Percentiles rank a stretch among this genome's conserved stretches.
Conservation (phyloP, 1,140 invertebrate species). For the Protaetia brevitarsis region DNA sequence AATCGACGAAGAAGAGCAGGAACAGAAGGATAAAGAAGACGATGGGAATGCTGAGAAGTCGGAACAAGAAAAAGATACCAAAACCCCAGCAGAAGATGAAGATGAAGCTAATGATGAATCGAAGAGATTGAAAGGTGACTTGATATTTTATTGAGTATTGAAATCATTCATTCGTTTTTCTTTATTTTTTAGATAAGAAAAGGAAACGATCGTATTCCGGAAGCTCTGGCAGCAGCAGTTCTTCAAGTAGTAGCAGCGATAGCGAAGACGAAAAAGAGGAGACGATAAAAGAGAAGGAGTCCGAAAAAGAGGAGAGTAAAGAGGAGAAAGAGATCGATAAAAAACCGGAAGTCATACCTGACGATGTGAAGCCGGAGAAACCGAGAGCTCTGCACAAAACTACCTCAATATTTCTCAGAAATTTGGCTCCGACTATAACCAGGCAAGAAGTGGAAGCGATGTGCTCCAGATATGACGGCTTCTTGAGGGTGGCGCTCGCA, state of each 20-base stretch:
- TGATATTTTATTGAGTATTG: neutral
- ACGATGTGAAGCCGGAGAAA: conserved; percentile 61
- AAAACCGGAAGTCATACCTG: conserved; percentile 42
- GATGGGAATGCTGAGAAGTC: conserved; percentile 46
- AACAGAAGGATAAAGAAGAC: conserved; percentile 38
- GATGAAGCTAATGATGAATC: conserved; percentile 26
- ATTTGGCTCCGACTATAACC: conserved; percentile 92
- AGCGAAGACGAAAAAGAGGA: conserved; percentile 45
- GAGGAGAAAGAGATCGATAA: conserved; percentile 40
- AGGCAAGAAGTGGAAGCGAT: conserved; percentile 84
- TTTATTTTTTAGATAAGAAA: conserved; percentile 36
- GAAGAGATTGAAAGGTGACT: conserved; percentile 19
- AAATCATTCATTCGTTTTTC: neutral
- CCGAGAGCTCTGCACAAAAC: conserved; percentile 83
- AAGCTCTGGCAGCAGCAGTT: conserved; percentile 47
- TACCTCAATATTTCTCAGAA: conserved; percentile 93
- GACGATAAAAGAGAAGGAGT: conserved; percentile 41
- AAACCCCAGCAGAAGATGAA: conserved; percentile 24
- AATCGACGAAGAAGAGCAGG: conserved; percentile 39
- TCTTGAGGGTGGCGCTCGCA: conserved; percentile 92
- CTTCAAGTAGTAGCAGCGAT: conserved; percentile 46
- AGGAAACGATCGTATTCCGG: conserved; percentile 47
- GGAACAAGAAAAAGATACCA: conserved; percentile 32
- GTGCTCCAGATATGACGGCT: conserved; percentile 90
- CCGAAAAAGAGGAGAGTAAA: conserved; percentile 49